phyloP scores from a whole-genome alignment of 2,113 vertebrate genomes.

The Sinocyclocheilus rhinocerous region DNA sequence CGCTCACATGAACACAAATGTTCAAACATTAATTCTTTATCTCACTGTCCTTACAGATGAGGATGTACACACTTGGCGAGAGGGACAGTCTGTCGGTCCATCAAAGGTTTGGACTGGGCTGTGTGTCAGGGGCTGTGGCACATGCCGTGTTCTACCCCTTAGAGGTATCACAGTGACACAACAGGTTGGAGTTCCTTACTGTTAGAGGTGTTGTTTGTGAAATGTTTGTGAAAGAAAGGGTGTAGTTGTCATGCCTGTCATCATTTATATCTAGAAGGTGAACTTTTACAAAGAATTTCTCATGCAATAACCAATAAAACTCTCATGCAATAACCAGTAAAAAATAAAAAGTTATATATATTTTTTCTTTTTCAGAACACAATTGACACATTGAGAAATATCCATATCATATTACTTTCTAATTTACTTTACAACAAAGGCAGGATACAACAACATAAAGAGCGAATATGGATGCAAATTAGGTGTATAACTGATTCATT shows the following conservation, averaged over 20 bases:
- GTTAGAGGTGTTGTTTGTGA: constrained; percentile 8
- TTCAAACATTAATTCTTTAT: not conserved
- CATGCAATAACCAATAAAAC: not conserved
- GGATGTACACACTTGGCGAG: constrained; percentile 59
- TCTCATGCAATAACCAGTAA: not conserved
- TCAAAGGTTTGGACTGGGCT: constrained; percentile 75
- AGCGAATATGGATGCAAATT: not conserved
- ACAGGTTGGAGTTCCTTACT: constrained; percentile 60
- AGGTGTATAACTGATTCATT: not conserved
- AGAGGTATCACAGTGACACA: constrained; percentile 70
- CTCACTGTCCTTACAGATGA: constrained; percentile 66
- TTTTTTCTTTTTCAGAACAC: not conserved
- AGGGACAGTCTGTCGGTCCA: constrained; percentile 69
- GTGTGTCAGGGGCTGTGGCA: constrained; percentile 72
- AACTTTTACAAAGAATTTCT: not conserved
- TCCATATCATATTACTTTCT: not conserved
- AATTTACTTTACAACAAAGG: not conserved
- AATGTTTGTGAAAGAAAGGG: not conserved
- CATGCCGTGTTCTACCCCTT: constrained; percentile 78
- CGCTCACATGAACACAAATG: not conserved
- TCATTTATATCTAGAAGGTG: not conserved
- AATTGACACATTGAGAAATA: not conserved
- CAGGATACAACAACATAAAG: not conserved
- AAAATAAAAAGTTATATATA: not conserved
- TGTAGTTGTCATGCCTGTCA: not conserved